Evolutionary conservation across 2,888 invertebrate genomes (phyloP).

Genomic region (Drosophila conformis): DNA sequence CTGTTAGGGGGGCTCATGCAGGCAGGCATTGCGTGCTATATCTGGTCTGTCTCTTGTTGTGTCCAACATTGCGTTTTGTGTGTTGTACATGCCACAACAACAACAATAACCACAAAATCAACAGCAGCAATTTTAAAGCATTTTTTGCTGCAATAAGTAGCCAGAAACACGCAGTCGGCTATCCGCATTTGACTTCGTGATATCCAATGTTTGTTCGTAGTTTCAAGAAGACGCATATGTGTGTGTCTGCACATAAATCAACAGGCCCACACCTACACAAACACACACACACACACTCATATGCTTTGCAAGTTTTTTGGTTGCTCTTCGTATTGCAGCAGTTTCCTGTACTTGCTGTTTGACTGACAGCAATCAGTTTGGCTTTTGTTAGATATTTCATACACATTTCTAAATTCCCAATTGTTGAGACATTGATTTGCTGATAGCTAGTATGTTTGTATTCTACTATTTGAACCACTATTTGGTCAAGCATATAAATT

Average conservation of each 20-base stretch:
- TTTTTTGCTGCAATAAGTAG: conserved; percentile 53
- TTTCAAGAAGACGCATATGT: conserved; percentile 15
- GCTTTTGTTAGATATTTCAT: neutral
- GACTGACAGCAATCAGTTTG: conserved; percentile 21
- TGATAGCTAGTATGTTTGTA: neutral
- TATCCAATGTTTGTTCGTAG: conserved; percentile 43
- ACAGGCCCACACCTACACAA: conserved; percentile 6
- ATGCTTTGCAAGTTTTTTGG: neutral
- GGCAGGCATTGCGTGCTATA: conserved; percentile 51
- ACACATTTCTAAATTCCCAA: neutral
- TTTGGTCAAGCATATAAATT: neutral
- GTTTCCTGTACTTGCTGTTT: conserved; percentile 20
- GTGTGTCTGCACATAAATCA: neutral
- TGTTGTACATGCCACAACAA: conserved; percentile 56
- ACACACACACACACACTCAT: conserved; percentile 6
- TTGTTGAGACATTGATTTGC: neutral
- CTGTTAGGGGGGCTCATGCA: conserved; percentile 21
- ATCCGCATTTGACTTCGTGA: conserved; percentile 46
- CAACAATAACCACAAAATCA: conserved; percentile 13
- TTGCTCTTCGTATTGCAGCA: neutral
- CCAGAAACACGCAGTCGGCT: conserved; percentile 20
- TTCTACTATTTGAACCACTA: neutral
- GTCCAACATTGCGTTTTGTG: conserved; percentile 62
- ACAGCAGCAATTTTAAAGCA: conserved; percentile 17
- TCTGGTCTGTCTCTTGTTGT: conserved; percentile 57